Base-by-base conservation (phyloP, 2,888 invertebrate genomes). In the Troides oblongomaculatus region DNA sequence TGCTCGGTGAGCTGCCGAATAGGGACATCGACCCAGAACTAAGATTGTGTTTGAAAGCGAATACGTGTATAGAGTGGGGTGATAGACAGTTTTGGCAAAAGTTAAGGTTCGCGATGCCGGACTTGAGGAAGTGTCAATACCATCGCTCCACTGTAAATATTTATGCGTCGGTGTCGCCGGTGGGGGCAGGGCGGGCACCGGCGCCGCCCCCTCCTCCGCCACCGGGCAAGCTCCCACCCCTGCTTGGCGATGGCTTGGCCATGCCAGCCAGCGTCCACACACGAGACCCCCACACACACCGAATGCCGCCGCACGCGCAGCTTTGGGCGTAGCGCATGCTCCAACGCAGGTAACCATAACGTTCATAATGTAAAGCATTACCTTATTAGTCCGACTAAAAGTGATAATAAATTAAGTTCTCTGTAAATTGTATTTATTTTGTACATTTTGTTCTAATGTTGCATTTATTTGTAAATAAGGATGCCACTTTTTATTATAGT, bases 41-140 rank as follows among this genome's bases (percentile, higher is more conserved):
- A 84, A 94, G 97, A 78, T 94, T 97, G 84, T 97, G 97, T 89
- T 94, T 99, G 81, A 96, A 98, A 81, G 96, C 97, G 72, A 97
- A 97, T 92, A 97, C 97, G 79, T 96, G 97, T 86, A 95, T 99
- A 83, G 97, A 97, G 87, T 97, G 97, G 96, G 97, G 97, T 74
- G 98, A 99, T 90, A 96, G 97, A 85, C 95, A 97, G 84, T 99
- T 99, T 93, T 99, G 99, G 99, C 97, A 98, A 84, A 98, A 99
- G 90, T 93, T 99, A 74, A 95, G 97, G 83, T 97, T 97, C 83
- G 97, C 97, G 68, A 95, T 98, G 95, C 98, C 98, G 71, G 97
- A 97, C 88, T 94, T 95, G 77, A 93, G 94, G 84, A 93, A 94
- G 88, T 94, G 94, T 86, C 92, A 94, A 76, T 94, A 94, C 85